Conservation (phyloP, 2,113 vertebrate species). For the Saguinus midas region DNA sequence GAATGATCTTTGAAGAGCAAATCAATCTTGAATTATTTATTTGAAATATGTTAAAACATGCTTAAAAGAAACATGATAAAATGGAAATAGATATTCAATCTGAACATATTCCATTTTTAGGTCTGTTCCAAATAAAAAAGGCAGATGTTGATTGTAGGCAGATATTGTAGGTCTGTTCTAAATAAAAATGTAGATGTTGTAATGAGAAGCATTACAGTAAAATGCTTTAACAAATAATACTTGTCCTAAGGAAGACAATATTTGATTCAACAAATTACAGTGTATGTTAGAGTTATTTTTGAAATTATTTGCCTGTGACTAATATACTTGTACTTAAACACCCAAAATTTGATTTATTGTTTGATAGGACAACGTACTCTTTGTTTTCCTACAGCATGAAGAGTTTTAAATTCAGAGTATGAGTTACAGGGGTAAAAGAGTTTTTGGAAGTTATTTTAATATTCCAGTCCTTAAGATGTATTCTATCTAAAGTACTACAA, state of each 20-base stretch:
- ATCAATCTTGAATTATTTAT: neutral
- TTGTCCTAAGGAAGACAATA: neutral
- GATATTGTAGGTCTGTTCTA: neutral
- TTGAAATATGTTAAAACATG: neutral
- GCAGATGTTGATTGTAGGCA: neutral
- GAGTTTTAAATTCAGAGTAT: slow-evolving; percentile 28
- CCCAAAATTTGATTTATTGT: slow-evolving; percentile 50
- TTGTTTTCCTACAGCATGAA: neutral
- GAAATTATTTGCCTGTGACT: neutral
- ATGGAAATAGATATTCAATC: neutral
- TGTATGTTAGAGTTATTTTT: slow-evolving; percentile 27
- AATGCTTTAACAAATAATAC: neutral
- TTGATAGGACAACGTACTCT: neutral
- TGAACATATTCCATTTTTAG: neutral
- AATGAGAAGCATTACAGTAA: neutral
- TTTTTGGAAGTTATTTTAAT: slow-evolving; percentile 45
- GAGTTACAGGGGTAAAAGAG: neutral
- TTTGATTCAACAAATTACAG: neutral
- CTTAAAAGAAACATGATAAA: slow-evolving; percentile 14
- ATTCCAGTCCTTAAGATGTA: neutral
- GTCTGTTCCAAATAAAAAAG: slow-evolving; percentile 13
- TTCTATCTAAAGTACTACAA: neutral
- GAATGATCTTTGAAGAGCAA: neutral
- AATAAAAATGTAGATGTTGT: neutral
- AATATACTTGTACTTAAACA: neutral